Percentiles rank a stretch among this genome's conserved stretches.
Evolutionary conservation across 2,113 vertebrate species (phyloP).

Genomic region (Gadus chalcogrammus): DNA sequence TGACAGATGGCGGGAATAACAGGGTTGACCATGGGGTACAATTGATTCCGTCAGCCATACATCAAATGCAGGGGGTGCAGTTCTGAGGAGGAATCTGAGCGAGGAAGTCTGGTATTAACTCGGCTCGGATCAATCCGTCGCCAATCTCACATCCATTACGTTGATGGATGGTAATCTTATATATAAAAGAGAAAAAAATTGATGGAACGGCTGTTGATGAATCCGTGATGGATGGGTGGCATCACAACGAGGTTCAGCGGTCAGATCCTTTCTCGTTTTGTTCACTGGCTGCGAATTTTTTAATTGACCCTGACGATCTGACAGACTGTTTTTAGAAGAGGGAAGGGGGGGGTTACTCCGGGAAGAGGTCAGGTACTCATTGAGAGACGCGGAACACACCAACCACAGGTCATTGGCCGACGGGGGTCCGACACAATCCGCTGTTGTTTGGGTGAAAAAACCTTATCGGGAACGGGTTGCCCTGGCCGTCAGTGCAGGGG

Average conservation of each 20-base stretch:
- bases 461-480: background rate
- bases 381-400: no score
- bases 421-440: background rate
- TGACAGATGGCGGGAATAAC: slow-evolving; percentile 34
- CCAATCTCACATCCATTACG: slow-evolving; percentile 45
- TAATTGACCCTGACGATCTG: background rate
- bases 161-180: slow-evolving; percentile 30
- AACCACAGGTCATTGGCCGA: no score
- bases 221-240: no score
- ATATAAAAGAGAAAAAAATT: no score
- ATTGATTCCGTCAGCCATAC: slow-evolving; percentile 50
- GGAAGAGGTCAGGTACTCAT: no score
- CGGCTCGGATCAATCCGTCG: slow-evolving; percentile 41
- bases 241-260: no score
- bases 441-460: background rate
- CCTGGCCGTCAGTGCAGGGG: no score
- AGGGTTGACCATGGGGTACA: slow-evolving; percentile 17
- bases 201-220: no score
- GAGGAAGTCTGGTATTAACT: slow-evolving; percentile 32
- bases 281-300: background rate
- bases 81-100: slow-evolving; percentile 25
- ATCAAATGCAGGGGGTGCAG: slow-evolving; percentile 22
- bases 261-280: no score
- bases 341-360: no score
- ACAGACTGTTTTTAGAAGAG: background rate